These are phyloP conservation scores for Caenorhabditis latens DNA, from an alignment of 1,140 invertebrate species.

Conservation along the genomic window DNA sequence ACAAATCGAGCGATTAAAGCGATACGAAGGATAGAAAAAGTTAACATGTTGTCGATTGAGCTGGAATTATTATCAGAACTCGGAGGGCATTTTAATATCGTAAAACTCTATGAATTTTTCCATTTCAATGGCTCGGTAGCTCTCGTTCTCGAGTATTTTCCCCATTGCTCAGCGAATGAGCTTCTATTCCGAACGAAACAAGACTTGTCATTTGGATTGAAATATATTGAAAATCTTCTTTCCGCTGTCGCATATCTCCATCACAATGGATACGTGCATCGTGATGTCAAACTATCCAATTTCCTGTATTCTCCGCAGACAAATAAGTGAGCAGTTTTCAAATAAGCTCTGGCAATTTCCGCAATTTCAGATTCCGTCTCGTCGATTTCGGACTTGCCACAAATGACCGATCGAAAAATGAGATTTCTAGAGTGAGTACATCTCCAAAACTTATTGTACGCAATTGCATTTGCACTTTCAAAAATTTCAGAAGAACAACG, in stretches of 20 bases:
- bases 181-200: background rate
- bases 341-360: background rate
- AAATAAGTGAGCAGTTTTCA: background rate
- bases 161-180: background rate
- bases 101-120: slow-evolving; percentile 24
- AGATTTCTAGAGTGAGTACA: slow-evolving; percentile 5
- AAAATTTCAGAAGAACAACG: background rate
- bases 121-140: slow-evolving; percentile 31
- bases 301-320: slow-evolving; percentile 9
- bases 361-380: background rate
- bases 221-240: background rate
- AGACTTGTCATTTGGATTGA: background rate
- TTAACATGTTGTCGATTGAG: slow-evolving; percentile 29
- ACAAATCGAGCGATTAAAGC: slow-evolving; percentile 15
- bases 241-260: slow-evolving; percentile 30
- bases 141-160: slow-evolving; percentile 28
- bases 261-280: slow-evolving; percentile 25
- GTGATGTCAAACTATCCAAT: slow-evolving; percentile 31
- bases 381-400: slow-evolving; percentile 43
- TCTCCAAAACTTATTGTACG: background rate
- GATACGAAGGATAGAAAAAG: slow-evolving; percentile 8
- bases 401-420: slow-evolving; percentile 3
- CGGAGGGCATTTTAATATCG: slow-evolving; percentile 41
- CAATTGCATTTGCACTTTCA: no score
- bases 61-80: slow-evolving; percentile 41